These are phyloP conservation scores for Tachystola acroxantha DNA, from an alignment of 2,888 invertebrate genomes.

Conservation along the genomic window DNA sequence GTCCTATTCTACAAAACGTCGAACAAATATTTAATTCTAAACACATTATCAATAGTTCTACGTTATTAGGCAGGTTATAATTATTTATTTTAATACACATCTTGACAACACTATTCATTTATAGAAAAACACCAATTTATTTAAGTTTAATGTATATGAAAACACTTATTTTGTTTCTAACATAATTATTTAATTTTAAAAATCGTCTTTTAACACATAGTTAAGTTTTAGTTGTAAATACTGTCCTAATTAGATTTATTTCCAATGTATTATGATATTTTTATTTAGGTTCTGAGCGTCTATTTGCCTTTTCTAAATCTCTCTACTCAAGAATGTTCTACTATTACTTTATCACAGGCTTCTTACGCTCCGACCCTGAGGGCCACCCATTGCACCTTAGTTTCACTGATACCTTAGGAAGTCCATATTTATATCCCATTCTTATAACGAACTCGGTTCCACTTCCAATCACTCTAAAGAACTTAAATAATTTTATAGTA, in stretches of 20 bases:
- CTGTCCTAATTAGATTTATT: constrained; percentile 25
- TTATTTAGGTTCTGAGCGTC: constrained; percentile 42
- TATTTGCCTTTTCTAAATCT: constrained; percentile 39
- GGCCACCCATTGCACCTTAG: constrained; percentile 63
- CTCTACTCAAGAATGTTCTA: constrained; percentile 37
- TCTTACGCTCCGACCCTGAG: constrained; percentile 57
- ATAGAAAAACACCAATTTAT: constrained; percentile 54
- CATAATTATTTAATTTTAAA: constrained; percentile 36
- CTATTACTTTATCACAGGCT: constrained; percentile 72
- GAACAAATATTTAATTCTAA: constrained; percentile 9
- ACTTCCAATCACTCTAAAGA: constrained; percentile 20
- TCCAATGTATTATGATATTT: constrained; percentile 20
- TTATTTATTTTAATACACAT: constrained; percentile 10
- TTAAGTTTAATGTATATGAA: constrained; percentile 51
- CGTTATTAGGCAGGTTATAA: constrained; percentile 3
- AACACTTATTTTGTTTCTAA: constrained; percentile 44
- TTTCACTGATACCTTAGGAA: constrained; percentile 45
- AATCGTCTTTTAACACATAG: constrained; percentile 25
- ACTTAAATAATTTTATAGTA: constrained; percentile 26
- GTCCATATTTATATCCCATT: constrained; percentile 17
- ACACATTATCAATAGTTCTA: neutral
- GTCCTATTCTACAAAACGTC: constrained; percentile 33
- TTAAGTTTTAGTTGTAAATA: constrained; percentile 38
- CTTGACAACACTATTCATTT: constrained; percentile 40
- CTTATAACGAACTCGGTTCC: constrained; percentile 43